Conservation (phyloP, 2,888 invertebrate species). For the Micropterix aruncella region DNA sequence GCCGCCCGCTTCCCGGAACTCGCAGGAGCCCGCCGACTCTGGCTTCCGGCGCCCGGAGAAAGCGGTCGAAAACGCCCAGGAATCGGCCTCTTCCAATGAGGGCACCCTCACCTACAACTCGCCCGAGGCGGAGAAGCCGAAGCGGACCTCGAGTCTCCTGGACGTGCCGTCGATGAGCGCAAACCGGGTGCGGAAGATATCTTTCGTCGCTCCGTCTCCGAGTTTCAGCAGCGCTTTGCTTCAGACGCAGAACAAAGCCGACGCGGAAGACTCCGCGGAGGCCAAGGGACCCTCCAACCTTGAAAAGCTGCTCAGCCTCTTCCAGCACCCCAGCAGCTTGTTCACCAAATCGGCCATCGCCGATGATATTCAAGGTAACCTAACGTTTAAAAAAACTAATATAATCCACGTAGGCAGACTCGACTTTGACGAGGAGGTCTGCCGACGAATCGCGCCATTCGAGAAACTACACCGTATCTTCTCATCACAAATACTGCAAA, state of each 20-base stretch:
- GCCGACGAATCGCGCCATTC: too few species aligned
- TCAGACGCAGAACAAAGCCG: slow-evolving; percentile 15
- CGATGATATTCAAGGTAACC: too few species aligned
- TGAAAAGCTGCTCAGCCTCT: slow-evolving; percentile 49
- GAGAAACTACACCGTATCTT: too few species aligned
- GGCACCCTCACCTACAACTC: slow-evolving; percentile 35
- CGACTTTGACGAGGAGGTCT: too few species aligned
- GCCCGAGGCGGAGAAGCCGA: slow-evolving; percentile 18
- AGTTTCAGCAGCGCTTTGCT: slow-evolving; percentile 23
- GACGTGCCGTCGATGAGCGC: slow-evolving; percentile 31
- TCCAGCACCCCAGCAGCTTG: slow-evolving; percentile 46
- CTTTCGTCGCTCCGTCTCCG: slow-evolving; percentile 41
- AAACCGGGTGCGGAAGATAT: slow-evolving; percentile 41
- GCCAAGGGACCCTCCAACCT: slow-evolving; percentile 39
- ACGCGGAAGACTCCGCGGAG: slow-evolving; percentile 22
- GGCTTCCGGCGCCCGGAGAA: slow-evolving; percentile 34
- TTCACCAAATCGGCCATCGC: slow-evolving; percentile 40
- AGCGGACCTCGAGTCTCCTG: slow-evolving; percentile 27
- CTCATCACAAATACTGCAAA: too few species aligned
- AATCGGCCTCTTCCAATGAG: slow-evolving; percentile 33
- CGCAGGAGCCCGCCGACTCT: slow-evolving; percentile 35
- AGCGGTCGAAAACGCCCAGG: slow-evolving; percentile 22
- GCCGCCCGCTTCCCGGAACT: slow-evolving; percentile 27
- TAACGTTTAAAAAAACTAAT: too few species aligned
- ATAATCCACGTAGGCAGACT: too few species aligned